Conservation (phyloP, 2,888 invertebrate species). For the Dioctria rufipes region DNA sequence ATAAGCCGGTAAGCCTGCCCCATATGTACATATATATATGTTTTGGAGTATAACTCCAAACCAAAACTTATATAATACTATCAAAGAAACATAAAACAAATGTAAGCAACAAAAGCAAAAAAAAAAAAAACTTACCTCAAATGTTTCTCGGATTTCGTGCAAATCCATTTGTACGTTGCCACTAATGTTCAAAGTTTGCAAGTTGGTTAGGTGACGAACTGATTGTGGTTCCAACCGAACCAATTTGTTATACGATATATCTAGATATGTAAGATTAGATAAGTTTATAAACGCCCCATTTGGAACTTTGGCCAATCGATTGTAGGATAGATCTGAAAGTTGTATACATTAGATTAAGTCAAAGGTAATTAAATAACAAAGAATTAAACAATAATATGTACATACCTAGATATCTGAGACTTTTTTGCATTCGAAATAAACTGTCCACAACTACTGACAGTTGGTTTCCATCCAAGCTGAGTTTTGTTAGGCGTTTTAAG, state of each 20-base stretch:
- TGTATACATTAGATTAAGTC: background rate
- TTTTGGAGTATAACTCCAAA: no score
- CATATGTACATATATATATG: no score
- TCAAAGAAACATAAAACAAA: no score
- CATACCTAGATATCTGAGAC: constrained; percentile 69
- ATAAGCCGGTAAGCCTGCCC: no score
- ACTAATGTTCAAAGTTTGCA: constrained; percentile 79
- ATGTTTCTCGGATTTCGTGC: constrained; percentile 69
- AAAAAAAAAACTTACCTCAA: constrained; percentile 66
- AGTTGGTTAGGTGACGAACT: constrained; percentile 69
- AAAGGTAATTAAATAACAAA: constrained; percentile 4
- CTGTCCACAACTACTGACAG: constrained; percentile 82
- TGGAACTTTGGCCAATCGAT: constrained; percentile 82
- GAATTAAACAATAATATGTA: background rate
- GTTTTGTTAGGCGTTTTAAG: constrained; percentile 76
- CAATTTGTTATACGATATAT: constrained; percentile 84
- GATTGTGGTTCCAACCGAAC: constrained; percentile 78
- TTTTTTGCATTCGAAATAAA: constrained; percentile 74
- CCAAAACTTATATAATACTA: no score
- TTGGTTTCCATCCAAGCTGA: constrained; percentile 83
- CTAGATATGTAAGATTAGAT: constrained; percentile 78
- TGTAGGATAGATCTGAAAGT: constrained; percentile 76
- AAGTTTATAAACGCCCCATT: constrained; percentile 82
- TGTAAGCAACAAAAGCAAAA: background rate
- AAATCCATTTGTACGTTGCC: constrained; percentile 74